phyloP scores from a whole-genome alignment of 2,888 invertebrate species.

The Epicampocera succincta region DNA sequence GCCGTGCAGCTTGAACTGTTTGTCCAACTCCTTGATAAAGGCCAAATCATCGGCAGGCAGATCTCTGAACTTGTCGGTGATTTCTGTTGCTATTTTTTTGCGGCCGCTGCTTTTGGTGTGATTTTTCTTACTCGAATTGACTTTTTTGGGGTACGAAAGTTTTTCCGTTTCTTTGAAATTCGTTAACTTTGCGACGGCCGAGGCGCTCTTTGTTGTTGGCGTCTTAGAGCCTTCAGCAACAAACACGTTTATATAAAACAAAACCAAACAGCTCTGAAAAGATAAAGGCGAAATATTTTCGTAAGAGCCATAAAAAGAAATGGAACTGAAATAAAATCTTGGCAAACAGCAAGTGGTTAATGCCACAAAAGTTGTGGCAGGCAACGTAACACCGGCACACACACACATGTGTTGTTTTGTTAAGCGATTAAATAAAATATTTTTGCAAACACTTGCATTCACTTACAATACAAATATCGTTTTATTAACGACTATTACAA shows the following conservation, averaged over 20 bases:
- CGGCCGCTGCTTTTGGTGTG: conserved; percentile 48
- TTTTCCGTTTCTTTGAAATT: conserved; percentile 70
- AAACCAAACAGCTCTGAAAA: conserved; percentile 51
- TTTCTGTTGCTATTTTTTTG: conserved; percentile 62
- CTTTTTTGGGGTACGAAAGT: conserved; percentile 78
- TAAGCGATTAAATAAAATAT: background rate
- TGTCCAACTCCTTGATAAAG: conserved; percentile 81
- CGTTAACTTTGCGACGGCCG: background rate
- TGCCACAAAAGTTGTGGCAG: background rate
- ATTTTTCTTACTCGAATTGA: conserved; percentile 77
- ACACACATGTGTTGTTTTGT: too few relatives aligned
- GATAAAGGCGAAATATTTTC: conserved; percentile 7
- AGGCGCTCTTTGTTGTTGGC: background rate
- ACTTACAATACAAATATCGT: too few relatives aligned
- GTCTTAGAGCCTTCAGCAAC: conserved; percentile 48
- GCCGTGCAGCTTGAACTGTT: conserved; percentile 81
- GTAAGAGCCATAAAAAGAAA: background rate
- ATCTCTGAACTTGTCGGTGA: conserved; percentile 77
- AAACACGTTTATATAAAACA: conserved; percentile 24
- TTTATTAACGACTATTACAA: too few relatives aligned
- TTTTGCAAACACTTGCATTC: background rate
- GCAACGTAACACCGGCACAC: too few relatives aligned
- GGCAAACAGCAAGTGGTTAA: conserved; percentile 25
- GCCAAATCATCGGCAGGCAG: conserved; percentile 79
- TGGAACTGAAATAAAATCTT: background rate